Evolutionary conservation across 2,113 vertebrate species (phyloP).

Genomic region (Ramphastos sulfuratus): DNA sequence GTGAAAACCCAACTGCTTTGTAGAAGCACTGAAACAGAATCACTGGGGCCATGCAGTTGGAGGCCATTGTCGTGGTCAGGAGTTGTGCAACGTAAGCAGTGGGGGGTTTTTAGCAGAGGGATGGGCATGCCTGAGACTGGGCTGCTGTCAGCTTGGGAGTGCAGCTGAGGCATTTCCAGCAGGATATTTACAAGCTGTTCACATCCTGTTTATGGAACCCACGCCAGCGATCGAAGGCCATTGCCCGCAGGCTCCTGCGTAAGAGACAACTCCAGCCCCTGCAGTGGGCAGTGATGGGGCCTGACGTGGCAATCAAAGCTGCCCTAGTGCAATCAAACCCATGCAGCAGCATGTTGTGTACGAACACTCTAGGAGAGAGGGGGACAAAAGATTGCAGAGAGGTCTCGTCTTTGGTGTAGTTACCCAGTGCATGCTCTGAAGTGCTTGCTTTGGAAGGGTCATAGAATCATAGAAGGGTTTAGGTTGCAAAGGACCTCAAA

Average conservation of each 20-base stretch:
- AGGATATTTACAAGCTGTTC: conserved; percentile 31
- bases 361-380: background rate
- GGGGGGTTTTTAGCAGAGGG: background rate
- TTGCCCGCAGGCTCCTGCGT: conserved; percentile 22
- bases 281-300: background rate
- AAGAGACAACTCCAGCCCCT: background rate
- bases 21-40: background rate
- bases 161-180: background rate
- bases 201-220: conserved; percentile 57
- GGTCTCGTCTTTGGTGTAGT: background rate
- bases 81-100: background rate
- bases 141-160: background rate
- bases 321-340: background rate
- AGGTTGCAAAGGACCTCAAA: no score
- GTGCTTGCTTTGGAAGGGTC: background rate
- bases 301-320: background rate
- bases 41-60: background rate
- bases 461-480: no score
- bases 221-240: background rate
- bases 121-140: background rate
- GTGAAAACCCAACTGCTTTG: no score
- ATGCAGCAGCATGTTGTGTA: fast-evolving
- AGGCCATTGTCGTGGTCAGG: background rate
- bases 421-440: background rate
- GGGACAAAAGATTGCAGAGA: background rate